phyloP scores from a whole-genome alignment of 2,888 invertebrate species.

The Lasioglossum zephyrum region DNA sequence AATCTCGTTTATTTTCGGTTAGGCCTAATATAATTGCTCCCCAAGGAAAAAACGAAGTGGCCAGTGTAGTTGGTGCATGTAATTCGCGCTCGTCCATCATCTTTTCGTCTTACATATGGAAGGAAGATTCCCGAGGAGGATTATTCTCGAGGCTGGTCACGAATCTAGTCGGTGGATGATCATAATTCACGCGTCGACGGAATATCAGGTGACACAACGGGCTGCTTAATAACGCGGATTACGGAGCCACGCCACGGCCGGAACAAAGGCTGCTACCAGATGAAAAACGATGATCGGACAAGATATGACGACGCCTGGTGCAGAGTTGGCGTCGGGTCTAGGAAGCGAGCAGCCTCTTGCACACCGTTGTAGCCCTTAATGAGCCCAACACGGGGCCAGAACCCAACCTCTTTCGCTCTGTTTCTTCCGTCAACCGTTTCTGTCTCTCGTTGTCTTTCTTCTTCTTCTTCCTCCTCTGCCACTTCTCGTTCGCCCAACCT shows the following conservation, averaged over 20 bases:
- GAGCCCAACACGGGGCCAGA: conserved; percentile 73
- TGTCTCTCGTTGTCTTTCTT: conserved; percentile 59
- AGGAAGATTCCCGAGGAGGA: neutral
- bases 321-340: conserved; percentile 78
- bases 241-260: conserved; percentile 37
- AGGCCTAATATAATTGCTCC: neutral
- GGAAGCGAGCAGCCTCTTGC: conserved; percentile 72
- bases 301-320: conserved; percentile 76
- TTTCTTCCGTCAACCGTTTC: conserved; percentile 74
- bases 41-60: neutral
- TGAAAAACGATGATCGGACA: conserved; percentile 74
- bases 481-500: conserved; percentile 38
- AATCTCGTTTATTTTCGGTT: neutral
- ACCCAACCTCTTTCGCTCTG: conserved; percentile 73
- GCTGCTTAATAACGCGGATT: conserved; percentile 63
- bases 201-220: conserved; percentile 44
- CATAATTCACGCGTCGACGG: conserved; percentile 44
- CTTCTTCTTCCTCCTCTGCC: conserved; percentile 41
- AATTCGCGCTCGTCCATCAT: neutral
- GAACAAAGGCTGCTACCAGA: conserved; percentile 64
- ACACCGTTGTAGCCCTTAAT: conserved; percentile 81
- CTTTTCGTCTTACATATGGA: neutral
- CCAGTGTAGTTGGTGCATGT: neutral
- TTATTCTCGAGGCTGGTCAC: conserved; percentile 19
- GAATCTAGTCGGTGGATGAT: neutral